Conservation (phyloP, 2,797 vertebrate genomes). For the Cyprinodon diabolis region DNA sequence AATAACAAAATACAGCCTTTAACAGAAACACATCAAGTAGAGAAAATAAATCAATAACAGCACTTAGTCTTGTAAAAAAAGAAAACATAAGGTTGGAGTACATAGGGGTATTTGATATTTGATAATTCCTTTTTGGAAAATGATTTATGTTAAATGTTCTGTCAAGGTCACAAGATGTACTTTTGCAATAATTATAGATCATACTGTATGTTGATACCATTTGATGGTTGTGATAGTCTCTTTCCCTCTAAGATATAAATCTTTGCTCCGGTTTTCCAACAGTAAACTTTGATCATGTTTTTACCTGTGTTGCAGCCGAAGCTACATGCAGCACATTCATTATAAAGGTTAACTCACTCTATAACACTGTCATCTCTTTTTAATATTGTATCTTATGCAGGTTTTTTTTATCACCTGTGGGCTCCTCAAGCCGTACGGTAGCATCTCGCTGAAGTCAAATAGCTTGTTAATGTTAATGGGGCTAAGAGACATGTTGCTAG, state of each 20-base stretch:
- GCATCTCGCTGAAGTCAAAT: slow-evolving; percentile 46
- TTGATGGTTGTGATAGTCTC: background rate
- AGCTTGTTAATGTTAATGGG: slow-evolving; percentile 66
- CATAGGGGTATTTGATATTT: too few species aligned
- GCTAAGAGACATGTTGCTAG: slow-evolving; percentile 48
- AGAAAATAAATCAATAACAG: too few species aligned
- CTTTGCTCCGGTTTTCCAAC: background rate
- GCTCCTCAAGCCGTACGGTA: slow-evolving; percentile 39
- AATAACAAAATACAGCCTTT: too few species aligned
- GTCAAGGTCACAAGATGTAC: too few species aligned
- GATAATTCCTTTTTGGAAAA: too few species aligned
- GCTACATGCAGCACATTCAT: slow-evolving; percentile 21
- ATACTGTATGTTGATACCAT: background rate
- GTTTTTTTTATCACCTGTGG: slow-evolving; percentile 44
- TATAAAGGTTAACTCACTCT: slow-evolving; percentile 27
- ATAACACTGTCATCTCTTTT: slow-evolving; percentile 44
- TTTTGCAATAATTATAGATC: background rate
- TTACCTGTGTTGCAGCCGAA: background rate
- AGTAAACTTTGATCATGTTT: background rate
- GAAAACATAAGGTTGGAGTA: too few species aligned
- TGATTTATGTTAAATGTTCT: too few species aligned
- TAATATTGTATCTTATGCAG: slow-evolving; percentile 39
- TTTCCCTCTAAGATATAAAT: background rate
- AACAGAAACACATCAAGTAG: too few species aligned
- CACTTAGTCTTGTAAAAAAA: too few species aligned